A percentile compares a stretch with the other conserved stretches of the same genome.
phyloP scores from a whole-genome alignment of 1,140 invertebrate genomes.

The Nasonia giraulti region DNA sequence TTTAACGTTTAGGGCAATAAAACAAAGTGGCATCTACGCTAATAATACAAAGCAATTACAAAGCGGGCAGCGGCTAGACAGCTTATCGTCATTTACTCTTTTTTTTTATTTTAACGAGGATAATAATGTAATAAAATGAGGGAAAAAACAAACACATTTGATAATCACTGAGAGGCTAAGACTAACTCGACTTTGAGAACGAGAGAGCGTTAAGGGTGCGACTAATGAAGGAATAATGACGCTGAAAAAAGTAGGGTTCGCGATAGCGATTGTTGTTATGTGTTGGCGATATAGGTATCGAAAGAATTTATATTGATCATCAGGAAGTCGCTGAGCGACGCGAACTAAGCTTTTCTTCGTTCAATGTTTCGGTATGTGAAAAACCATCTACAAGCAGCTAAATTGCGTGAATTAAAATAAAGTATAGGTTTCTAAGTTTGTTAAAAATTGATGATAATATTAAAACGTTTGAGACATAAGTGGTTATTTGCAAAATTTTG shows the following conservation, averaged over 20 bases:
- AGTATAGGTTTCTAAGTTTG: background rate
- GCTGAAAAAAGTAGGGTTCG: background rate
- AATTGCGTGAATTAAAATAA: background rate
- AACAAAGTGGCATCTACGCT: conserved; percentile 54
- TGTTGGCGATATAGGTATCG: conserved; percentile 23
- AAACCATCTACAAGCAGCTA: background rate
- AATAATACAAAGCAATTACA: conserved; percentile 55
- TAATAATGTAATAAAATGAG: conserved; percentile 56
- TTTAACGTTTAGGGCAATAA: conserved; percentile 27
- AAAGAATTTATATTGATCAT: conserved; percentile 19
- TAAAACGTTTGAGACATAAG: background rate
- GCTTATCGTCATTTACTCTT: conserved; percentile 60
- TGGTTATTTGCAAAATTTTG: background rate
- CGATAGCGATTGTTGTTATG: conserved; percentile 21
- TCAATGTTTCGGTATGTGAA: conserved; percentile 20
- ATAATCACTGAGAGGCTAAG: conserved; percentile 76
- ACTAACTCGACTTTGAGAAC: conserved; percentile 72
- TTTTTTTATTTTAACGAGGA: conserved; percentile 48
- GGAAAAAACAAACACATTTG: conserved; percentile 69
- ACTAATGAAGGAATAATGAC: conserved; percentile 33
- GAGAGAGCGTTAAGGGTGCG: conserved; percentile 32
- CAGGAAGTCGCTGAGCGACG: conserved; percentile 16
- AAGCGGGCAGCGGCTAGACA: conserved; percentile 69
- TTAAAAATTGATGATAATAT: background rate
- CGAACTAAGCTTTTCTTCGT: conserved; percentile 41